Evolutionary conservation across 2,888 invertebrate species (phyloP).

Genomic region (Hedychridium roseum): DNA sequence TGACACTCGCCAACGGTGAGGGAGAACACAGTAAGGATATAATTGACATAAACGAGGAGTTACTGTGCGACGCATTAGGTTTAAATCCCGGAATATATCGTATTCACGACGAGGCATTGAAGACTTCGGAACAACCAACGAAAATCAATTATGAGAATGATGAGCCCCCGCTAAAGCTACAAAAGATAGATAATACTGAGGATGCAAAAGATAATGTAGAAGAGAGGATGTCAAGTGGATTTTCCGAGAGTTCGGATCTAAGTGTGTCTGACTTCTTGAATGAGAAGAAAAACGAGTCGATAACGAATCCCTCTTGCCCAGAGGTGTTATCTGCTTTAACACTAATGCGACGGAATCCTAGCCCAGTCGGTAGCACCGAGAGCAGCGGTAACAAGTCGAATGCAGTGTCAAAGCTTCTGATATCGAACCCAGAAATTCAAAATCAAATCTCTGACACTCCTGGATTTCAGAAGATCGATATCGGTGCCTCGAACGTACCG

Average conservation of each 20-base stretch:
- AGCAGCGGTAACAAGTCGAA: conserved; percentile 28
- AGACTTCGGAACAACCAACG: conserved; percentile 21
- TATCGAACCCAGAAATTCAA: conserved; percentile 55
- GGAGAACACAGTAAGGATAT: conserved; percentile 28
- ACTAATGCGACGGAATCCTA: conserved; percentile 52
- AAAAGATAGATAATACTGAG: conserved; percentile 41
- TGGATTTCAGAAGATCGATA: conserved; percentile 56
- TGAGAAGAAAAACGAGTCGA: conserved; percentile 43
- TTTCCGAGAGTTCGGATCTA: conserved; percentile 51
- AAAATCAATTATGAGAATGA: conserved; percentile 16
- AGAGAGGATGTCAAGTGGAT: conserved; percentile 48
- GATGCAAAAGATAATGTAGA: conserved; percentile 52
- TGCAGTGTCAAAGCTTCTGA: conserved; percentile 47
- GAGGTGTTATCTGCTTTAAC: conserved; percentile 59
- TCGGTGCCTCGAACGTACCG: conserved; percentile 37
- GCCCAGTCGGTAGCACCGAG: conserved; percentile 29
- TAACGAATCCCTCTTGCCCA: conserved; percentile 47
- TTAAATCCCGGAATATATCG: conserved; percentile 52
- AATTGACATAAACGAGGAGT: conserved; percentile 48
- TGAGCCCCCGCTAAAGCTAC: conserved; percentile 50
- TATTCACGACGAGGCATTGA: conserved; percentile 45
- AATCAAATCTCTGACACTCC: conserved; percentile 53
- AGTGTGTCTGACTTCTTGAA: conserved; percentile 51
- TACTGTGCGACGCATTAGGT: conserved; percentile 50
- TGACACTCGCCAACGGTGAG: conserved; percentile 36